Percentiles rank a stretch among this genome's conserved stretches.
These are phyloP conservation scores for Bombus vancouverensis DNA, from an alignment of 1,140 invertebrate species.

Conservation along the genomic window DNA sequence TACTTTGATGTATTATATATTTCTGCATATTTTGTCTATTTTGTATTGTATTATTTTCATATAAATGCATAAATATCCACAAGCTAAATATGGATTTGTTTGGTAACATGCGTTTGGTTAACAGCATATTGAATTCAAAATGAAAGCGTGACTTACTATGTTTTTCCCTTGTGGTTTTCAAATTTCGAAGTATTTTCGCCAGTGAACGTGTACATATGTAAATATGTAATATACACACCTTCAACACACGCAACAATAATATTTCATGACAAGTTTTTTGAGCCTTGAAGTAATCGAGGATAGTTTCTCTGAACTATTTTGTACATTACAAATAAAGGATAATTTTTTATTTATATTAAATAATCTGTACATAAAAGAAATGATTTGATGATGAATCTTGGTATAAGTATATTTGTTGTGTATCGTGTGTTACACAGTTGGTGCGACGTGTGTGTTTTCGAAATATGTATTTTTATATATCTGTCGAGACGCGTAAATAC, in stretches of 20 bases:
- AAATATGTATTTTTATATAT: slow-evolving; percentile 56
- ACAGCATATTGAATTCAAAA: no score
- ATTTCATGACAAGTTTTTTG: slow-evolving; percentile 62
- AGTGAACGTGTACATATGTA: slow-evolving; percentile 54
- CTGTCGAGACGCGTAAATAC: slow-evolving; percentile 25
- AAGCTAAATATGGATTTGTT: not conserved
- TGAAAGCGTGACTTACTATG: not conserved
- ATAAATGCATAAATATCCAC: no score
- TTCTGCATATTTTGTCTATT: no score
- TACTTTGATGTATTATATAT: no score
- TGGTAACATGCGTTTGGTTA: not conserved
- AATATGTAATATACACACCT: slow-evolving; percentile 48
- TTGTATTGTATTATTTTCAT: no score
- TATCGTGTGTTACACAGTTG: slow-evolving; percentile 19
- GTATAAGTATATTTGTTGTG: slow-evolving; percentile 19
- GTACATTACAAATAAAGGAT: slow-evolving; percentile 71
- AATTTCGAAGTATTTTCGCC: slow-evolving; percentile 44
- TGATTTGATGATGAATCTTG: slow-evolving; percentile 34
- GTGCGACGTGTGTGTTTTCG: slow-evolving; percentile 19
- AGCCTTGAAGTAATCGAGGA: slow-evolving; percentile 40
- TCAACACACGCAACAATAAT: not conserved
- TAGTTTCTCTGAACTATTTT: slow-evolving; percentile 58
- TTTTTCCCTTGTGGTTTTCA: not conserved
- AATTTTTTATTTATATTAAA: slow-evolving; percentile 78
- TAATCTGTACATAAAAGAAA: slow-evolving; percentile 65